Evolutionary conservation across 2,797 vertebrate species (phyloP).

Genomic region (Artibeus lituratus): DNA sequence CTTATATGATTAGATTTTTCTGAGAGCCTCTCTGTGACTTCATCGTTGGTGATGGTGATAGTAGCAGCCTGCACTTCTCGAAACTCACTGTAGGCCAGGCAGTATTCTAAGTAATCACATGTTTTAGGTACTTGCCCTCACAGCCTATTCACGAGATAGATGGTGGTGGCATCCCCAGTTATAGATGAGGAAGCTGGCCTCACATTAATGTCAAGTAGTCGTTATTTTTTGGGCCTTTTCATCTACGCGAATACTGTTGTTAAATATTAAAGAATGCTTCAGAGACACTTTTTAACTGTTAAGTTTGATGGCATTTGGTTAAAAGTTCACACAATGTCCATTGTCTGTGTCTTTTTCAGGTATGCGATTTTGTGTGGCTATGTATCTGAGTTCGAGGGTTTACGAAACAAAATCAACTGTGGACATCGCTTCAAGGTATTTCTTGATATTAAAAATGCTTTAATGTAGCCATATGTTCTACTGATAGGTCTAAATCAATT

Average conservation of each 20-base stretch:
- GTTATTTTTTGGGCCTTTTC: neutral
- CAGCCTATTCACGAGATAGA: neutral
- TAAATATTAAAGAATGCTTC: neutral
- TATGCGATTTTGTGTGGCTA: slow-evolving; percentile 96
- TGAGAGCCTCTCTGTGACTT: neutral
- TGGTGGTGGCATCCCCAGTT: neutral
- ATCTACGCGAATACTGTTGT: neutral
- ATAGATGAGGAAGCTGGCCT: neutral
- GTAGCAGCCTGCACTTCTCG: neutral
- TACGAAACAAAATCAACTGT: slow-evolving; percentile 97
- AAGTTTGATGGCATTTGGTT: neutral
- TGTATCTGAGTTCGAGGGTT: slow-evolving; percentile 93
- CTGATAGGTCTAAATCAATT: neutral
- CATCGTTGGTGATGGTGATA: neutral
- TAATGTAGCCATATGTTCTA: neutral
- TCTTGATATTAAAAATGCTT: slow-evolving; percentile 66
- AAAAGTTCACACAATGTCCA: neutral
- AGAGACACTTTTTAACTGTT: neutral
- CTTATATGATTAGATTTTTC: neutral
- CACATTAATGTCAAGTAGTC: neutral
- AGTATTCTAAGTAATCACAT: neutral
- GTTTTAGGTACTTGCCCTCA: neutral
- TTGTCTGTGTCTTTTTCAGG: slow-evolving; percentile 83
- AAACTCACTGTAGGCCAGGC: neutral
- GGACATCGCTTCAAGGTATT: slow-evolving; percentile 96